phyloP scores from a whole-genome alignment of 2,113 vertebrate genomes.

The Gopherus evgoodei region DNA sequence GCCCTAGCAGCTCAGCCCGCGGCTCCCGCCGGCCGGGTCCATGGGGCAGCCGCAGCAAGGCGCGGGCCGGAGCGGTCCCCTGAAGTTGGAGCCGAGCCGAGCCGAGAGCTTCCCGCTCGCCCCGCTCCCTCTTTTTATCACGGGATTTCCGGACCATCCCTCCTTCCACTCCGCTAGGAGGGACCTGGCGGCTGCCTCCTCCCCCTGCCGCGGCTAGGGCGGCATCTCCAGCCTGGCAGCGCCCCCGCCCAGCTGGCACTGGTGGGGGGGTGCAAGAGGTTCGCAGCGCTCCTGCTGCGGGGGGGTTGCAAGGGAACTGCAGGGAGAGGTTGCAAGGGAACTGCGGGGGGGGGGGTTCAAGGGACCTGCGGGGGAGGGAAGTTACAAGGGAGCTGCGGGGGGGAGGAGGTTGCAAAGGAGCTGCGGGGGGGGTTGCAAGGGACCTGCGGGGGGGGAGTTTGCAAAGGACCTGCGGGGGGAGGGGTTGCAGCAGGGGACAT shows the following conservation, averaged over 20 bases:
- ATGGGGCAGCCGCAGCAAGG: neutral
- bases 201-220: neutral
- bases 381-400: too few relatives aligned
- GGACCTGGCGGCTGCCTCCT: constrained; percentile 9
- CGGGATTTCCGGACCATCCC: constrained; percentile 76
- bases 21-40: too few relatives aligned
- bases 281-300: neutral
- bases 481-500: too few relatives aligned
- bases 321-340: too few relatives aligned
- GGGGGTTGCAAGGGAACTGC: neutral
- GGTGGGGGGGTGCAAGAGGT: neutral
- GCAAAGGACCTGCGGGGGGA: too few relatives aligned
- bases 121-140: constrained; percentile 68
- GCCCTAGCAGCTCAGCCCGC: neutral
- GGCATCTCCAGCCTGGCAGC: constrained; percentile 16
- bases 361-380: too few relatives aligned
- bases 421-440: too few relatives aligned
- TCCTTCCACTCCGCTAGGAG: constrained; percentile 40
- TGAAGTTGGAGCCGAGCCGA: neutral
- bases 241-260: neutral
- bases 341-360: too few relatives aligned
- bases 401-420: too few relatives aligned
- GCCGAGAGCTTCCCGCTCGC: constrained; percentile 5
- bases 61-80: too few relatives aligned
- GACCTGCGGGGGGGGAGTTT: too few relatives aligned